phyloP scores from a whole-genome alignment of 2,113 vertebrate genomes.

The Hylia prasina region DNA sequence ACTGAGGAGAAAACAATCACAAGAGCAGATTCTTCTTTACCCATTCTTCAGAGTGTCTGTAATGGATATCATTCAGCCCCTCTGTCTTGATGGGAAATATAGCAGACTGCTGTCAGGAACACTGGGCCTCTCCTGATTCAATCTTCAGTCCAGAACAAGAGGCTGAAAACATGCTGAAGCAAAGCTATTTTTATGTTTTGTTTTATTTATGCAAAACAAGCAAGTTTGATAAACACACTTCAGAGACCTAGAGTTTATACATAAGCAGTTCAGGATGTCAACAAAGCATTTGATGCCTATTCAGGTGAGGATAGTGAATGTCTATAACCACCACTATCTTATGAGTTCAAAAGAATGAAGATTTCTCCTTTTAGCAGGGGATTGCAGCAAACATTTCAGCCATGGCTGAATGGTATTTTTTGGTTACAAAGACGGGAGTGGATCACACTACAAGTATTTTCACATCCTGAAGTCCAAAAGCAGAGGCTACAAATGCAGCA shows the following conservation, averaged over 20 bases:
- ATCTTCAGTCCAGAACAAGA: neutral
- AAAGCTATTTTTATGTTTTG: neutral
- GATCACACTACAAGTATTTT: neutral
- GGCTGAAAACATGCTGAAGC: neutral
- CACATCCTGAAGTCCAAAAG: neutral
- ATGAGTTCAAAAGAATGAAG: neutral
- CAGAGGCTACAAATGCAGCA: neutral
- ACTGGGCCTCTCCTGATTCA: rapidly evolving
- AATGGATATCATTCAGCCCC: neutral
- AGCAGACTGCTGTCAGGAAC: neutral
- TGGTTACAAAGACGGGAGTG: neutral
- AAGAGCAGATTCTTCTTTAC: neutral
- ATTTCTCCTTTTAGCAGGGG: neutral
- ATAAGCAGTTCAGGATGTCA: neutral
- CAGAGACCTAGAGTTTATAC: neutral
- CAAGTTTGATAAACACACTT: neutral
- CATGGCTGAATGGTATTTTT: neutral
- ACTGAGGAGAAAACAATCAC: neutral
- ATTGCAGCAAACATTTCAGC: neutral
- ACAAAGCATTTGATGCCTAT: neutral
- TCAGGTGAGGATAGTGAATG: neutral
- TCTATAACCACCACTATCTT: neutral
- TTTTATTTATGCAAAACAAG: neutral
- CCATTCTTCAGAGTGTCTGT: neutral
- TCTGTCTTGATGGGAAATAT: neutral